Conservation (phyloP, 2,888 invertebrate genomes). For the Tipula helvola region DNA sequence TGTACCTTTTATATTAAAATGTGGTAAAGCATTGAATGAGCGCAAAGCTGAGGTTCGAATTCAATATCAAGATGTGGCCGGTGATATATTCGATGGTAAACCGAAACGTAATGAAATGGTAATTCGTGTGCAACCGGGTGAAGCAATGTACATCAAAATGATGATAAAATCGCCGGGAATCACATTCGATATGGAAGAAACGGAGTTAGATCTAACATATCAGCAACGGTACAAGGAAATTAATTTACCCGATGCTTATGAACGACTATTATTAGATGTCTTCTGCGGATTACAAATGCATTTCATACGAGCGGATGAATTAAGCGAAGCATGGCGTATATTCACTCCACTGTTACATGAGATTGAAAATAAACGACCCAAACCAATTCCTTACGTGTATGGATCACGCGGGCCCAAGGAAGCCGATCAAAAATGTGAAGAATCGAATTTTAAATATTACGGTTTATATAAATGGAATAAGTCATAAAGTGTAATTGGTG, state of each 20-base stretch:
- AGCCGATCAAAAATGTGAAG: conserved; percentile 68
- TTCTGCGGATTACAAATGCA: conserved; percentile 99
- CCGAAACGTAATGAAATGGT: conserved; percentile 93
- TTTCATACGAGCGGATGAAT: conserved; percentile 94
- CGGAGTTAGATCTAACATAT: conserved; percentile 95
- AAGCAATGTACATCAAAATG: conserved; percentile 95
- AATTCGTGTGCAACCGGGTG: conserved; percentile 95
- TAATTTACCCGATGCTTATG: conserved; percentile 89
- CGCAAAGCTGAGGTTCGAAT: conserved; percentile 96
- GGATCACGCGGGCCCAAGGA: conserved; percentile 85
- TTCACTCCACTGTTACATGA: conserved; percentile 86
- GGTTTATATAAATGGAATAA: conserved; percentile 88
- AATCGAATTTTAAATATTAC: conserved; percentile 81
- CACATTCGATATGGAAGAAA: conserved; percentile 94
- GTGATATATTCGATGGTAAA: conserved; percentile 90
- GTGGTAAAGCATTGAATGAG: conserved; percentile 97
- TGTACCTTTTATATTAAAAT: conserved; percentile 92
- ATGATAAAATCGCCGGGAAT: conserved; percentile 99
- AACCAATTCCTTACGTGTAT: conserved; percentile 72
- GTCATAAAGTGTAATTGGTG: conserved; percentile 9
- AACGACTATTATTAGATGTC: conserved; percentile 91
- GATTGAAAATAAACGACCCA: conserved; percentile 63
- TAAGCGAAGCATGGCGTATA: conserved; percentile 95
- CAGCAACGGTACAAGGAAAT: conserved; percentile 77
- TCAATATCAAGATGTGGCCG: conserved; percentile 92